phyloP scores from a whole-genome alignment of 1,140 invertebrate genomes.

The Pararge aegeria region DNA sequence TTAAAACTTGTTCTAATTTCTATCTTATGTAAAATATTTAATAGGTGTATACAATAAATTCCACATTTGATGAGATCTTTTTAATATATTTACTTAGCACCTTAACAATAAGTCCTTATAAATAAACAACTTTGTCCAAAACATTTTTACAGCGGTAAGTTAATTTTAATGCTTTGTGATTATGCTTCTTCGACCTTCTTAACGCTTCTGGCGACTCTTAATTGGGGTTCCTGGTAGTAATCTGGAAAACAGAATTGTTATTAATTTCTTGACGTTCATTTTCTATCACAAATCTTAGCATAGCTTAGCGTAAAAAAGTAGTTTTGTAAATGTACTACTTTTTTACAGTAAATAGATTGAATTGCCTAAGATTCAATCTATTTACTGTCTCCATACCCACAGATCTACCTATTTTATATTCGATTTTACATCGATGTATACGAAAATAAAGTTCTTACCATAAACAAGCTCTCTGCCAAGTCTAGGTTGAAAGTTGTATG shows the following conservation, averaged over 20 bases:
- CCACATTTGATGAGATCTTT: constrained; percentile 14
- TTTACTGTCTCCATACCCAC: too few species aligned
- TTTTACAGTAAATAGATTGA: too few species aligned
- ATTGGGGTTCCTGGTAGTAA: constrained; percentile 37
- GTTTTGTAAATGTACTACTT: too few species aligned
- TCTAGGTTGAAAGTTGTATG: constrained; percentile 52
- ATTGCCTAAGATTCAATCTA: too few species aligned
- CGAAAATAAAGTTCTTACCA: too few species aligned
- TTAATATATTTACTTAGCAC: constrained; percentile 24
- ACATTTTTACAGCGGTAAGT: constrained; percentile 31
- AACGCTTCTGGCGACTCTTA: constrained; percentile 39
- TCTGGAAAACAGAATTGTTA: constrained; percentile 38
- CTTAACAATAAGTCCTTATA: constrained; percentile 1
- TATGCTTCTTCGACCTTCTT: constrained; percentile 35
- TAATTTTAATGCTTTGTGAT: constrained; percentile 1
- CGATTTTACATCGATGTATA: too few species aligned
- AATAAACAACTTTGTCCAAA: constrained; percentile 48
- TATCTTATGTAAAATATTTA: too few species aligned
- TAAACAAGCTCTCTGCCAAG: constrained; percentile 52
- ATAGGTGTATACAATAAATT: too few species aligned
- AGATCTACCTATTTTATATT: too few species aligned
- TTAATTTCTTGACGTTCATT: background rate
- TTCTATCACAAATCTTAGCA: too few species aligned
- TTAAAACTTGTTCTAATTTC: too few species aligned
- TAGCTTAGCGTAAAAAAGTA: too few species aligned